Conservation (phyloP, 2,797 vertebrate species). For the Pangasius sanitwongsei region DNA sequence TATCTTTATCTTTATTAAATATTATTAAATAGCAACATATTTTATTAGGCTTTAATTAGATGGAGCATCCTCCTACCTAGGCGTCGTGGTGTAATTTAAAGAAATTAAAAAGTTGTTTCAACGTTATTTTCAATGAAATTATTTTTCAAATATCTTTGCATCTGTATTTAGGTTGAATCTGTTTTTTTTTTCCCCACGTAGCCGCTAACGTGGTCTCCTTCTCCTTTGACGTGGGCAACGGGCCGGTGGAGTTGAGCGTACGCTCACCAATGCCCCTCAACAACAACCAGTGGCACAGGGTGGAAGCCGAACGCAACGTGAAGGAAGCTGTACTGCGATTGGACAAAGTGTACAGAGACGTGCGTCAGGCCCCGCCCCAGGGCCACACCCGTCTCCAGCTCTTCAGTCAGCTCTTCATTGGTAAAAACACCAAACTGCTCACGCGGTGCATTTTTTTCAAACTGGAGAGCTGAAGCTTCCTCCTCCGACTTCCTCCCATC, state of each 20-base stretch:
- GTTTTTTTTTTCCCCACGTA: constrained; percentile 57
- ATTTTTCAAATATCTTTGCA: no score
- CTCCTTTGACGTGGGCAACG: constrained; percentile 89
- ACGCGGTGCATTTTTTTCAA: not conserved
- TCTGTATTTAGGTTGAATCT: no score
- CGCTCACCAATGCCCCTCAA: constrained; percentile 80
- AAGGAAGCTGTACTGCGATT: constrained; percentile 89
- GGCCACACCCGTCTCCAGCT: constrained; percentile 86
- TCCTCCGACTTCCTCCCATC: not conserved
- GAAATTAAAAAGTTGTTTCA: no score
- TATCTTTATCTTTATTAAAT: not conserved
- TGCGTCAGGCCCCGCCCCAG: constrained; percentile 76
- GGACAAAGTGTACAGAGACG: constrained; percentile 80
- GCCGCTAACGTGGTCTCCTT: constrained; percentile 84
- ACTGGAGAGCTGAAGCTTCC: not conserved
- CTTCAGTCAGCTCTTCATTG: constrained; percentile 90
- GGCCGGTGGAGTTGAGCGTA: constrained; percentile 84
- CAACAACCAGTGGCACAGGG: constrained; percentile 92
- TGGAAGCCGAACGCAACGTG: constrained; percentile 88
- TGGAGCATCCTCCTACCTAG: no score
- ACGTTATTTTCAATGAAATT: no score
- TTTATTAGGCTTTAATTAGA: no score
- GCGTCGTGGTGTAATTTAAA: no score
- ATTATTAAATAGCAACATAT: not conserved
- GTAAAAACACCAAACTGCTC: constrained; percentile 72